Evolutionary conservation across 92 coral and sea anemone species (phyloP), one percentile per base, ranked within the genome.

Genomic region (Metridium senile): DNA sequence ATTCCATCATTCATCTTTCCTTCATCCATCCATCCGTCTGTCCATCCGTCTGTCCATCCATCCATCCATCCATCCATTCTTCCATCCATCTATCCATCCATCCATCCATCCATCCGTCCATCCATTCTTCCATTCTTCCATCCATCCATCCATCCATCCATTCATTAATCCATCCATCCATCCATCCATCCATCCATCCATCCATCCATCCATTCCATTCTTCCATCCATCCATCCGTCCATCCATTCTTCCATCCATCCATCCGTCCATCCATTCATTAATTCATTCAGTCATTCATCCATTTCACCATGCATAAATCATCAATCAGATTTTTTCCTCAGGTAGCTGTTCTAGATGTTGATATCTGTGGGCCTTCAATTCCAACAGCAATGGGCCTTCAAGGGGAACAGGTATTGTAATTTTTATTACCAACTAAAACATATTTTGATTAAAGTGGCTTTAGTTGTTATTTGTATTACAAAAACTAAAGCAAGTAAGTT

Each of bases 321-420:
- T 39, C 13, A 39, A 39, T 39, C 49, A 39, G 13, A 39, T 39
- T 4, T 39, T 39, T 39, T 54, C 9, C 59, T 3, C 23, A 96
- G 99, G 88, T 96, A 29, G 99, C 97, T 58, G 97, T 96, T 39
- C 78, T 96, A 33, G 99, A 96, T 77, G 84, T 96, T 82, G 99
- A 96, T 70, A 96, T 96, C 19, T 96, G 99, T 81, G 99, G 99
- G 13, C 99, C 99, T 53, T 96, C 99, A 46, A 96, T 96, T 67
- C 99, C 99, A 33, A 93, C 85, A 70, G 91, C 93, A 30, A 89
- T 96, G 94, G 99, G 99, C 11, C 85, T 96, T 23, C 97, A 96
- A 66, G 97, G 99, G 49, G 99, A 96, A 61, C 99, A 96, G 89
- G 99, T 96, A 64, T 32, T 72, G 21, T 61, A 32, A 19, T 58